Base-by-base conservation (phyloP, 2,797 vertebrate genomes). In the Scolopax bukidnonensis region DNA sequence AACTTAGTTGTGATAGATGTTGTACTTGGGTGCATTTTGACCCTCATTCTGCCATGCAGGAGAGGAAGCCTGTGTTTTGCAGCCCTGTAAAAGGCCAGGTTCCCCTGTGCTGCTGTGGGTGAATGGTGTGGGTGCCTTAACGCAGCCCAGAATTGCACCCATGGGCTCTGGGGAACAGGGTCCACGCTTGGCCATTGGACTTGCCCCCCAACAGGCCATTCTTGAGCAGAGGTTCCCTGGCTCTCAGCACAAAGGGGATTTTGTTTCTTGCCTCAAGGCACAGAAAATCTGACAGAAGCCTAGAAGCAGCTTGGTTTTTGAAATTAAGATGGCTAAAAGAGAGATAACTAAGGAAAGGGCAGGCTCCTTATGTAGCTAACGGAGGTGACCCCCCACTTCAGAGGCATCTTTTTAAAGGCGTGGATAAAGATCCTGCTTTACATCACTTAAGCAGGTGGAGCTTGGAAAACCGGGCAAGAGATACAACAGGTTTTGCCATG, bases 11-110 rank as follows among this genome's bases (percentile, higher is more conserved):
- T 24, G 27, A 1, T 30, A 16, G 6, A 1, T n/a, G 4, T 32
- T 47, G 45, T 27, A 6, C 4, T 0, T 1, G 17, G 64, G 19
- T 3, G 16, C 9, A 14, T 23, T 6, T 1, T 51, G 82, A 19
- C 4, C 0, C 9, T 20, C 4, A 8, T 13, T 56, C 38, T 82
- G 67, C 2, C 0, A 0, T 11, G 16, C 0, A 1, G 45, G 8
- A 9, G 1, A 11, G 53, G 41, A 27, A n/a, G 16, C 4, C 5
- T 1, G 23, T 30, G 20, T 53, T 61, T 10, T 30, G 50, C 41
- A 50, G 40, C 51, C 45, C 16, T 16, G 0, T 18, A 19, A 12
- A 41, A 12, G 30, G 27, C 14, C 8, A 2, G 30, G 43, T 12
- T 7, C 14, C 2, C 13, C 33, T 21, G 13, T 6, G 68, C 51